Base-by-base conservation (phyloP, 2,888 invertebrate species). In the Sarcophaga caerulescens region DNA sequence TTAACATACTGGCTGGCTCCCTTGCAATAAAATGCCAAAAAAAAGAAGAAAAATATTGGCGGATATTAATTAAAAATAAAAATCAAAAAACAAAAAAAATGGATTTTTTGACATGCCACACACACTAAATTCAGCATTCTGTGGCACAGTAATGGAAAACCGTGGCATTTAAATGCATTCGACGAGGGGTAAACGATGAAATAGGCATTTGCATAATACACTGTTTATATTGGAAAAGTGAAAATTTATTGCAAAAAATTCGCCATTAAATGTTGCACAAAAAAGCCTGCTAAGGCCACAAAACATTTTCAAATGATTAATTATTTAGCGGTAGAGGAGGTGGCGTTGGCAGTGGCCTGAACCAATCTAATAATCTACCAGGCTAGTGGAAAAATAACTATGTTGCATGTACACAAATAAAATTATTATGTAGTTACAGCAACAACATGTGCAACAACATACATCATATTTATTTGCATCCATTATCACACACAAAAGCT, bases 11-110 rank as follows among this genome's bases (percentile, higher is more conserved):
- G 65, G 25, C 70, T 35, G 66, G 69, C 85, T 71, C 68, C 81
- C 76, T 80, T 62, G 68, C 75, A 69, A 23, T 57, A 25, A 82
- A 85, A 77, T 73, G 75, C 80, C 73, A 80, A 74, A 84, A 57
- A n/a, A 17, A 10, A 35, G 2, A 8, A 8, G 17, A 57, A 17
- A 57, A 57, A 4, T 57, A 66, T 59, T 82, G 35, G 82, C 71
- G 76, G 75, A 83, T 83, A 80, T 86, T 83, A 84, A 86, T 84
- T 81, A 86, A 86, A 86, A 85, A 71, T 47, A 52, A 68, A 84
- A 75, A 73, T 44, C 1, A 35, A 35, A 10, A 35, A 35, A 35
- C 8, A 3, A 35, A 35, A 10, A 35, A 35, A 35, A 35, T 10
- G 10, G 35, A 10, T 35, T 65, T 65, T 60, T 60, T 60, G n/a